Base-by-base conservation (phyloP, 2,113 vertebrate genomes). In the Dromas ardeola region DNA sequence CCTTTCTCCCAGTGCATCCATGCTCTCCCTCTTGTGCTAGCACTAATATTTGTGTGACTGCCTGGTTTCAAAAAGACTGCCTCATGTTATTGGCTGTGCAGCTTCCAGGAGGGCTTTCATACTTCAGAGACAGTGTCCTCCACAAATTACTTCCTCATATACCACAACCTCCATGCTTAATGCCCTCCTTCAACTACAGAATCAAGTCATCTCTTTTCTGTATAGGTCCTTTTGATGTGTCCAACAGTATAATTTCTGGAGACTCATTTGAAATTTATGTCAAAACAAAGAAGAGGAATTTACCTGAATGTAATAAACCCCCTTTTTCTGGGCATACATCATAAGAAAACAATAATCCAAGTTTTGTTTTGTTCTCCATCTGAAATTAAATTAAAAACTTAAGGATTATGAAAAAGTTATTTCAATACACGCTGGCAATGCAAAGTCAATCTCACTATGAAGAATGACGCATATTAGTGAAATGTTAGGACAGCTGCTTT, bases 301-400 rank as follows among this genome's bases (percentile, higher is more conserved):
- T 98, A 99, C 99, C 99, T 99, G 99, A 91, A 99, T 99, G 89
- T 99, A 99, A 97, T 99, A 99, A 95, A 98, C 97, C 5, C 99
- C 99, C 97, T 99, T 99, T 97, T 98, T 99, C 96, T 99, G 99
- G 61, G 99, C 99, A 84, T 99, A 99, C 99, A 99, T 99, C 99
- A 99, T 99, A 88, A 99, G 98, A 97, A 99, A 99, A 95, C 99
- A 99, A 93, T 99, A 99, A 97, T 99, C 99, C 97, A 99, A 97
- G 95, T 99, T 99, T 97, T 99, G 99, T 94, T 99, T 99, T 42
- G 99, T 99, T 95, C 99, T 98, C 99, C 99, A 99, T 98, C 99
- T 99, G 97, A 98, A 98, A 98, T 80, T 32, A 95, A 97, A 96
- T 86, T 42, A 73, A 81, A 91, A 91, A 76, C 43, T 40, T 66